phyloP scores from a whole-genome alignment of 2,797 vertebrate species.

The Falco cherrug region DNA sequence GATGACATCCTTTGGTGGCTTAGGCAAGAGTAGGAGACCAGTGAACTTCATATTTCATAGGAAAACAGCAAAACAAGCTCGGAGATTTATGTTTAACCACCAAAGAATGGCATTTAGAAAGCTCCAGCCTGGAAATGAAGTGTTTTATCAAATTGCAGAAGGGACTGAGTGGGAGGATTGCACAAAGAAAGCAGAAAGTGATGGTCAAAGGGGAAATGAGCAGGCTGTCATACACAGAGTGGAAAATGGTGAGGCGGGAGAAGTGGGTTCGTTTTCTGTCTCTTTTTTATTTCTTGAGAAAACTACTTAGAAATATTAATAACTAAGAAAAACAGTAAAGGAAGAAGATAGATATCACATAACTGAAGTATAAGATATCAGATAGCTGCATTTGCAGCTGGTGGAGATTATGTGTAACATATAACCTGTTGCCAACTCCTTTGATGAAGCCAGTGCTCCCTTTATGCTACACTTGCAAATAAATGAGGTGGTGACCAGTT shows the following conservation, averaged over 20 bases:
- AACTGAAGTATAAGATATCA: conserved; percentile 50
- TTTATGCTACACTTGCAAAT: conserved; percentile 61
- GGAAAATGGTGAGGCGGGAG: not conserved
- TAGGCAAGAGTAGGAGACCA: not conserved
- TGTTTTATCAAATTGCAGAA: conserved; percentile 4
- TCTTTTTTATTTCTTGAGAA: not conserved
- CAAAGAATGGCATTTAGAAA: not conserved
- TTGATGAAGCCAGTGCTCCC: conserved; percentile 64
- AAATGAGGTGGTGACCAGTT: conserved; percentile 70
- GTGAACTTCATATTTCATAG: not conserved
- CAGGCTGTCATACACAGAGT: not conserved
- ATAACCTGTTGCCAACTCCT: conserved; percentile 56
- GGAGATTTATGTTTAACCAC: conserved; percentile 7
- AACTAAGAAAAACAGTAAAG: conserved; percentile 51
- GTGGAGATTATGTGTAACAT: conserved; percentile 65
- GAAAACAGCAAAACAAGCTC: not conserved
- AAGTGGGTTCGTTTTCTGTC: fast-evolving
- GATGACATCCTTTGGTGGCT: not conserved
- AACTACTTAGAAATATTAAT: conserved; percentile 44
- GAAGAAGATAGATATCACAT: conserved; percentile 51
- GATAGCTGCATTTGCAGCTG: conserved; percentile 67
- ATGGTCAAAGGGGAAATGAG: not conserved
- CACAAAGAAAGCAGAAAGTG: conserved; percentile 2
- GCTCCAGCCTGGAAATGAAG: conserved; percentile 28
- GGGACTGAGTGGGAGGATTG: conserved; percentile 38